Conservation (phyloP, 30 jellyfish, hydroid and myxozoan species). For the Chironex yamaguchii region DNA sequence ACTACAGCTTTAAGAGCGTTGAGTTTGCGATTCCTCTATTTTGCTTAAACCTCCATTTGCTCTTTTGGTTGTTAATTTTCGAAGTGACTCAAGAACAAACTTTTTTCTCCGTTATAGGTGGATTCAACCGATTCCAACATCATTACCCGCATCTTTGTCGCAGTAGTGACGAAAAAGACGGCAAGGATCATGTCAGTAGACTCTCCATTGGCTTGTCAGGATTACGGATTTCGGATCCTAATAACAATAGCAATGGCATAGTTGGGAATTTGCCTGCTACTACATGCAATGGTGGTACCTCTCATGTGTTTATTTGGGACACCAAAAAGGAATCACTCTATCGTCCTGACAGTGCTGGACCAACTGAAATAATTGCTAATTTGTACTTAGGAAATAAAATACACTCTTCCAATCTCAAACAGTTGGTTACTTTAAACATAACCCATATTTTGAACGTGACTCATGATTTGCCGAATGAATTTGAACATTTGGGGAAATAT, state of each 20-base stretch:
- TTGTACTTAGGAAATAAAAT: constrained; percentile 84
- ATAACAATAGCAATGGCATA: constrained; percentile 17
- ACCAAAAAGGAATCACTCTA: constrained; percentile 81
- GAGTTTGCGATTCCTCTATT: too few relatives aligned
- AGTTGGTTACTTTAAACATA: constrained; percentile 58
- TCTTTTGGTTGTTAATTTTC: too few relatives aligned
- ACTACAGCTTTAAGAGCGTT: too few relatives aligned
- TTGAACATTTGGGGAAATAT: constrained; percentile 44
- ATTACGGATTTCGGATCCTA: constrained; percentile 64
- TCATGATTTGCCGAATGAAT: constrained; percentile 91
- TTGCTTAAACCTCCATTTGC: too few relatives aligned
- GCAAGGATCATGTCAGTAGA: constrained; percentile 82
- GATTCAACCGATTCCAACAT: constrained; percentile 83
- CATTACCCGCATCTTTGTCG: constrained; percentile 87
- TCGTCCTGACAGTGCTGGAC: constrained; percentile 91
- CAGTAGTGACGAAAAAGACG: constrained; percentile 98
- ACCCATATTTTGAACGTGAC: constrained; percentile 89
- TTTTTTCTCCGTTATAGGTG: constrained; percentile 76
- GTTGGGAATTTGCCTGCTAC: constrained; percentile 16
- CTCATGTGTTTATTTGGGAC: neutral
- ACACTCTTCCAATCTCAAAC: constrained; percentile 70
- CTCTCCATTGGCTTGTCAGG: constrained; percentile 65
- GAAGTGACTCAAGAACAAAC: too few relatives aligned
- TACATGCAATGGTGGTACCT: constrained; percentile 44
- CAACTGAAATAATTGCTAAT: constrained; percentile 84